A percentile compares a stretch with the other conserved stretches of the same genome.
Evolutionary conservation across 2,888 invertebrate genomes (phyloP).

Genomic region (Mactromeris polynyma): DNA sequence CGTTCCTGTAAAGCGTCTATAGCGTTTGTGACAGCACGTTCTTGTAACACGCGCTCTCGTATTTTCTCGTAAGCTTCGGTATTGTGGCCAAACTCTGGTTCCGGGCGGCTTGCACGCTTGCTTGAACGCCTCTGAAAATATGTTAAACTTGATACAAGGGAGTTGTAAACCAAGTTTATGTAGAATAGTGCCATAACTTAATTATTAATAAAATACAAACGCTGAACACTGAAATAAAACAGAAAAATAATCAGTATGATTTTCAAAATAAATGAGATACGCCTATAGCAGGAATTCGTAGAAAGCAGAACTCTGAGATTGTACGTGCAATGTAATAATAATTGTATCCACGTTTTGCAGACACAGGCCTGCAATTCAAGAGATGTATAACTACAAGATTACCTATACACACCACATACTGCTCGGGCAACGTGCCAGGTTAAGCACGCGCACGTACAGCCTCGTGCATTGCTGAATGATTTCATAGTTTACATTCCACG

Average conservation of each 20-base stretch:
- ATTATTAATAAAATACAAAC: too few species aligned
- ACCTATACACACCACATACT: not conserved
- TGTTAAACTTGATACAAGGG: too few species aligned
- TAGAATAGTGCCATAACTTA: too few species aligned
- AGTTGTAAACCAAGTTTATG: too few species aligned
- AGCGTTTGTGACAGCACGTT: conserved; percentile 72
- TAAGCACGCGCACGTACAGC: not conserved
- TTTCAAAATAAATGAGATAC: not conserved
- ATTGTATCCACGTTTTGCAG: too few species aligned
- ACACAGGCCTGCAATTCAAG: too few species aligned
- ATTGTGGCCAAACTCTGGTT: conserved; percentile 73
- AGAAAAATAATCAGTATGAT: too few species aligned
- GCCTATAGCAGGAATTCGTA: not conserved
- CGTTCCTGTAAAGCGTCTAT: conserved; percentile 78
- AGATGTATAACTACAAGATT: too few species aligned
- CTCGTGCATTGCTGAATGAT: not conserved
- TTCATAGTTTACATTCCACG: too few species aligned
- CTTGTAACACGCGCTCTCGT: conserved; percentile 72
- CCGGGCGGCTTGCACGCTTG: conserved; percentile 43
- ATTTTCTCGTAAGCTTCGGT: conserved; percentile 75
- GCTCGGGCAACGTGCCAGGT: not conserved
- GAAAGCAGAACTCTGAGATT: too few species aligned
- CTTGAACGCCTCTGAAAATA: conserved; percentile 58
- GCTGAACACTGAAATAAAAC: too few species aligned
- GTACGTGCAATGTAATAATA: too few species aligned